Evolutionary conservation across 2,113 vertebrate species (phyloP).

Genomic region (Parotia lawesii): DNA sequence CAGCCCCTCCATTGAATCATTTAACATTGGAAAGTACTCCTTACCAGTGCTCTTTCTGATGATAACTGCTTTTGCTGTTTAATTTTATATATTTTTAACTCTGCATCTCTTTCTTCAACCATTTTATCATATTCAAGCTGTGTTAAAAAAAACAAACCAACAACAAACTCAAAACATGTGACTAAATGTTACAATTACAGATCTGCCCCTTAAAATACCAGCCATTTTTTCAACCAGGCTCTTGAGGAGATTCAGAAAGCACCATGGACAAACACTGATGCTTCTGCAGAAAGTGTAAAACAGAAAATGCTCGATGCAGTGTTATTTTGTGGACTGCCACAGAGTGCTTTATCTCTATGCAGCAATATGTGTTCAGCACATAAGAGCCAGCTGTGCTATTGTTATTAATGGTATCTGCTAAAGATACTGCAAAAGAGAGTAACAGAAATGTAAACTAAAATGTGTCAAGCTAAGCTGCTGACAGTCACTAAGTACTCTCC

Average conservation of each 20-base stretch:
- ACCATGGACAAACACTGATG: not conserved
- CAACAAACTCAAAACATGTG: not conserved
- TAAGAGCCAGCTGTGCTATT: not conserved
- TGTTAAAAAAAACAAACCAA: not conserved
- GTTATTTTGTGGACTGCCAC: not conserved
- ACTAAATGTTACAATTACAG: not conserved
- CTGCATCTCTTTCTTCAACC: conserved; percentile 87
- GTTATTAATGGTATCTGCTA: not conserved
- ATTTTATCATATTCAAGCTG: conserved; percentile 90
- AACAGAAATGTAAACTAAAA: not conserved
- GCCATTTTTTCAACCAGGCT: not conserved
- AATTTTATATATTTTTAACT: conserved; percentile 79
- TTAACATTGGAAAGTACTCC: not conserved
- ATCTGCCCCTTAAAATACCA: not conserved
- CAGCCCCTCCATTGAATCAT: not conserved
- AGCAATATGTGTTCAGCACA: not conserved
- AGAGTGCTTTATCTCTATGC: not conserved
- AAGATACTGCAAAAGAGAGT: not conserved
- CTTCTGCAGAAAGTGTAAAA: not conserved
- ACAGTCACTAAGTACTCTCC: not conserved
- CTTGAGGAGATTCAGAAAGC: not conserved
- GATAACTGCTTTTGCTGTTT: conserved; percentile 77
- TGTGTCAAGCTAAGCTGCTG: not conserved
- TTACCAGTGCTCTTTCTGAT: conserved; percentile 79
- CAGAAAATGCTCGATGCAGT: not conserved